Percentiles rank a stretch among this genome's conserved stretches.
Evolutionary conservation across 2,113 vertebrate genomes (phyloP).

Genomic region (Synchiropus splendidus): DNA sequence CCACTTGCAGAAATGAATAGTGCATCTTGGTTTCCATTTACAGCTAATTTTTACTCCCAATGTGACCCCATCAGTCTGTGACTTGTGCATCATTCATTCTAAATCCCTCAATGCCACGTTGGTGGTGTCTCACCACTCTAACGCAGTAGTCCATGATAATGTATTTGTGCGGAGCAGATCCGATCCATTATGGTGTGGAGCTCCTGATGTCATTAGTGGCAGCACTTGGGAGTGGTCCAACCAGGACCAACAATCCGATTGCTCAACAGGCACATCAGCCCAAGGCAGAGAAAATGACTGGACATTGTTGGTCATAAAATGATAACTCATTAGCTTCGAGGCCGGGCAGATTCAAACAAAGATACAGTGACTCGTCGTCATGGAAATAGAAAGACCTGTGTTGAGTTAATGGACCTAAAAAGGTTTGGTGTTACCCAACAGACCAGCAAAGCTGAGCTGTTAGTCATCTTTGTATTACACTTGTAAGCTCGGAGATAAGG

Average conservation of each 20-base stretch:
- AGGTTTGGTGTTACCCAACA: conserved; percentile 31
- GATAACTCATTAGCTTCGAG: conserved; percentile 41
- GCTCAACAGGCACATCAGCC: conserved; percentile 23
- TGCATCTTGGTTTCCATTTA: no score
- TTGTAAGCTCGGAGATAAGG: neutral
- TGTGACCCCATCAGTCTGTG: neutral
- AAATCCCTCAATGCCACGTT: no score
- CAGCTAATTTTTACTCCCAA: no score
- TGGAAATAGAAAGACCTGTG: conserved; percentile 38
- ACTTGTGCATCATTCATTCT: neutral
- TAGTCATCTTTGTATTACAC: conserved; percentile 13
- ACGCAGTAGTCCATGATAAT: conserved; percentile 10
- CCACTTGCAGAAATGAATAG: no score
- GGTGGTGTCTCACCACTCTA: conserved; percentile 3
- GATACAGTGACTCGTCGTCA: conserved; percentile 50
- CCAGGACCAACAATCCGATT: conserved; percentile 14
- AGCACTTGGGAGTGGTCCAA: conserved; percentile 3
- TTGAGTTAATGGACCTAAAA: conserved; percentile 34
- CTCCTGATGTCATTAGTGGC: neutral
- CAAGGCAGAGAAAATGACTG: conserved; percentile 38
- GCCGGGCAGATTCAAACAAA: conserved; percentile 33
- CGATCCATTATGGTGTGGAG: conserved; percentile 6
- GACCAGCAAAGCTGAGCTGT: conserved; percentile 6
- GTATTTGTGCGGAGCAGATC: conserved; percentile 1
- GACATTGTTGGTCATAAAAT: conserved; percentile 29